A percentile compares a stretch with the other conserved stretches of the same genome.
phyloP scores from a whole-genome alignment of 2,113 vertebrate species.

The Castor canadensis region DNA sequence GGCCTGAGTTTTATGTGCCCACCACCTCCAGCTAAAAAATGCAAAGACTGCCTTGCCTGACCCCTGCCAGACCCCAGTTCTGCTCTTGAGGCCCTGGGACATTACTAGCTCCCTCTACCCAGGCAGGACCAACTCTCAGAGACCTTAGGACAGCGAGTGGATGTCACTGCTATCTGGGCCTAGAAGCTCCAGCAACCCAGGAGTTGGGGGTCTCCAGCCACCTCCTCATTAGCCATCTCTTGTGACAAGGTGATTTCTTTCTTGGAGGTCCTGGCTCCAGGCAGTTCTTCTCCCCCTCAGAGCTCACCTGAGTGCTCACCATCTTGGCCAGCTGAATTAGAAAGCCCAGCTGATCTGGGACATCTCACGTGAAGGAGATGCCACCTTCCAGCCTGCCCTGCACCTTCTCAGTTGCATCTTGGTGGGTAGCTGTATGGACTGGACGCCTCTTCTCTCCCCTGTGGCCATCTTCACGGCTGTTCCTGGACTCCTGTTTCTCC shows the following conservation, averaged over 20 bases:
- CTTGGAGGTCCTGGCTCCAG: no score
- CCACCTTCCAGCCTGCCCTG: neutral
- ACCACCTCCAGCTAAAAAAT: neutral
- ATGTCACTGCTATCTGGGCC: neutral
- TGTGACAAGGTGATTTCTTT: neutral
- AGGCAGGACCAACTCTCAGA: neutral
- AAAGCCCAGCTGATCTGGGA: neutral
- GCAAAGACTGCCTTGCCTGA: no score
- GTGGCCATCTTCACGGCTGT: neutral
- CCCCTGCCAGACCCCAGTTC: neutral
- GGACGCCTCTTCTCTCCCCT: neutral
- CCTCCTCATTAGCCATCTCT: neutral
- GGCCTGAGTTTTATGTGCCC: neutral
- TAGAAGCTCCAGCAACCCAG: neutral
- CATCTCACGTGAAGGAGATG: no score
- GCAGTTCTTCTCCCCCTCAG: neutral
- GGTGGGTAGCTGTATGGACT: neutral
- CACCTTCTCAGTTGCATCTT: fast-evolving
- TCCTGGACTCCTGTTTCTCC: neutral
- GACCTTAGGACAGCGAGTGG: neutral
- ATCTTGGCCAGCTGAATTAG: neutral
- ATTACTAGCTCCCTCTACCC: neutral
- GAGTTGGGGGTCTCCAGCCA: neutral
- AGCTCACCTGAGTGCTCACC: neutral
- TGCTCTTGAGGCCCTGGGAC: neutral